phyloP scores from a whole-genome alignment of 2,113 vertebrate species.

The Dipodomys spectabilis region DNA sequence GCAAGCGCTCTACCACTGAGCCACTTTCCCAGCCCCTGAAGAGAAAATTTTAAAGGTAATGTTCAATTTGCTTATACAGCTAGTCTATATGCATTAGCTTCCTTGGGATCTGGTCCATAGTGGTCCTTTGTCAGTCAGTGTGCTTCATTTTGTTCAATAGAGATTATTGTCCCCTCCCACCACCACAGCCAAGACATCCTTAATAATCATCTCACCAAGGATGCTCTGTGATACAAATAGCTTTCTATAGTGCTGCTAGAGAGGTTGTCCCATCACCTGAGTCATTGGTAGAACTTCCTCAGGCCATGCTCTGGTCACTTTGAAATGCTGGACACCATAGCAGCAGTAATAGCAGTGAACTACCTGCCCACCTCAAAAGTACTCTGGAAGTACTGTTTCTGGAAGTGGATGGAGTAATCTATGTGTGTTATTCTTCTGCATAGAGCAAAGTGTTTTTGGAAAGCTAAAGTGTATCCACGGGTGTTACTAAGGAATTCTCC shows the following conservation, averaged over 20 bases:
- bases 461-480: neutral
- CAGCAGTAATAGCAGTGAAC: neutral
- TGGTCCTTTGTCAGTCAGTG: neutral
- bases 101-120: neutral
- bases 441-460: constrained; percentile 25
- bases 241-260: neutral
- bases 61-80: neutral
- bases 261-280: neutral
- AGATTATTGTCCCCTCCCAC: neutral
- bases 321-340: neutral
- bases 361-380: neutral
- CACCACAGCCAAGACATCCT: neutral
- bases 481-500: neutral
- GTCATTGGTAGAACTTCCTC: neutral
- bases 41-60: neutral
- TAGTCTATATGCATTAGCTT: neutral
- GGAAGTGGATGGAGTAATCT: neutral
- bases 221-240: neutral
- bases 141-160: neutral
- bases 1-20: too few species aligned
- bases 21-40: too few species aligned
- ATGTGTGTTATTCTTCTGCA: neutral
- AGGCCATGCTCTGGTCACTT: neutral
- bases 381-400: neutral
- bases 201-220: neutral